Evolutionary conservation across 2,113 vertebrate species (phyloP).

Genomic region (Phasianus colchicus): DNA sequence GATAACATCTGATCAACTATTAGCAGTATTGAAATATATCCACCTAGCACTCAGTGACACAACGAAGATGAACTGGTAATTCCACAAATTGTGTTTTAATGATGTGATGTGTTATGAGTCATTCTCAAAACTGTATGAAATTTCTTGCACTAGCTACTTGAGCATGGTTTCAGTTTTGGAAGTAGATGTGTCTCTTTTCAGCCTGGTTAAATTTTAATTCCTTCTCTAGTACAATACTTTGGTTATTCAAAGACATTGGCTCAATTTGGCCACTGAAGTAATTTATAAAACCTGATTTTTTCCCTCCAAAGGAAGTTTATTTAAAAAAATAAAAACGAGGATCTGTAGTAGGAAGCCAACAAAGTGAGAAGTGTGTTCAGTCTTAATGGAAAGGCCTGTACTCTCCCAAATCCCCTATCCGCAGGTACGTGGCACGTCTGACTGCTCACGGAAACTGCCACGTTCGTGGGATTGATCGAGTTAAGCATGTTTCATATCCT

Average conservation of each 20-base stretch:
- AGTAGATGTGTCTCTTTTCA: conserved; percentile 59
- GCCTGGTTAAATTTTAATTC: conserved; percentile 43
- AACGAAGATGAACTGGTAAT: background rate
- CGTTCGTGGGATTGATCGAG: background rate
- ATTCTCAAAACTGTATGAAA: background rate
- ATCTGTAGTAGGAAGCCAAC: background rate
- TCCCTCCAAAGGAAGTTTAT: background rate
- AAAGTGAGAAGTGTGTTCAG: background rate
- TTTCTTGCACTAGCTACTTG: conserved; percentile 56
- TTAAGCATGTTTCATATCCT: conserved; percentile 40
- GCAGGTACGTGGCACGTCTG: background rate
- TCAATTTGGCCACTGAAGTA: background rate
- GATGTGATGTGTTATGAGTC: conserved; percentile 16
- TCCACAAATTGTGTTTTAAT: background rate
- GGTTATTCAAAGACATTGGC: background rate
- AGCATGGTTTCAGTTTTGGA: conserved; percentile 27
- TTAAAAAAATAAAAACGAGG: background rate
- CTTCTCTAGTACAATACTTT: conserved; percentile 47
- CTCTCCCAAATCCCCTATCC: background rate
- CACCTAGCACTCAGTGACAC: conserved; percentile 16
- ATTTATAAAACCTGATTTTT: background rate
- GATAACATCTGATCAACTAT: conserved; percentile 16
- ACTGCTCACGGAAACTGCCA: background rate
- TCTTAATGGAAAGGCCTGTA: background rate
- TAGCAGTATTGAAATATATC: background rate